Conservation (phyloP, 2,888 invertebrate species). For the Eupithecia inturbata region DNA sequence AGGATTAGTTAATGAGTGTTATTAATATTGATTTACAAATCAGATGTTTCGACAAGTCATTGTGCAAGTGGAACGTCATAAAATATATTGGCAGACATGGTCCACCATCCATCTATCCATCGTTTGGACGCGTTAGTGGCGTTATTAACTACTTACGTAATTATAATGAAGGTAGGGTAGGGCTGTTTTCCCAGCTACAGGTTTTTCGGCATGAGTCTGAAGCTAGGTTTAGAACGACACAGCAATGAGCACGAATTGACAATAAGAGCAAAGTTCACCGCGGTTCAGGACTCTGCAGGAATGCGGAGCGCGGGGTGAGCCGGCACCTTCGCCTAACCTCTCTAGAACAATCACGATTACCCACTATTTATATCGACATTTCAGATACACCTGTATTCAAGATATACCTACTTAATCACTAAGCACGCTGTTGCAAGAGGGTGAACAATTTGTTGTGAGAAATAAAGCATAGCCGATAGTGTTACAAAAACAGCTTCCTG, state of each 20-base stretch:
- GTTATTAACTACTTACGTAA: not conserved
- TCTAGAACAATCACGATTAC: conserved; percentile 76
- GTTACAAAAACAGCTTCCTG: conserved; percentile 7
- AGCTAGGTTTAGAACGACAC: conserved; percentile 63
- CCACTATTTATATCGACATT: conserved; percentile 76
- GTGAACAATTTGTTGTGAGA: conserved; percentile 21
- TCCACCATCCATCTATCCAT: not conserved
- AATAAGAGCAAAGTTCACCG: conserved; percentile 83
- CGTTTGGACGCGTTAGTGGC: not conserved
- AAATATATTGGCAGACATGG: not conserved
- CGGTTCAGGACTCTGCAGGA: conserved; percentile 80
- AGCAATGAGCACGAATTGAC: conserved; percentile 80
- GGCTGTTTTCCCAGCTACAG: not conserved
- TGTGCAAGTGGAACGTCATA: conserved; percentile 10
- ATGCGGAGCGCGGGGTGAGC: conserved; percentile 72
- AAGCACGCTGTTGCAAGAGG: conserved; percentile 29
- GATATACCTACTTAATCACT: conserved; percentile 53
- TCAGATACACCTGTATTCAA: conserved; percentile 60
- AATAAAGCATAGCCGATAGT: conserved; percentile 17
- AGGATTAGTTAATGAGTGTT: not conserved
- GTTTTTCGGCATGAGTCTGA: conserved; percentile 20
- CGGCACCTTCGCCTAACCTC: conserved; percentile 67
- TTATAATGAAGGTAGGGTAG: not conserved
- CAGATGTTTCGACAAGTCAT: conserved; percentile 8
- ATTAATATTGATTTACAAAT: conserved; percentile 13